Evolutionary conservation across 2,888 invertebrate species (phyloP).

Genomic region (Polydrusus tereticollis): DNA sequence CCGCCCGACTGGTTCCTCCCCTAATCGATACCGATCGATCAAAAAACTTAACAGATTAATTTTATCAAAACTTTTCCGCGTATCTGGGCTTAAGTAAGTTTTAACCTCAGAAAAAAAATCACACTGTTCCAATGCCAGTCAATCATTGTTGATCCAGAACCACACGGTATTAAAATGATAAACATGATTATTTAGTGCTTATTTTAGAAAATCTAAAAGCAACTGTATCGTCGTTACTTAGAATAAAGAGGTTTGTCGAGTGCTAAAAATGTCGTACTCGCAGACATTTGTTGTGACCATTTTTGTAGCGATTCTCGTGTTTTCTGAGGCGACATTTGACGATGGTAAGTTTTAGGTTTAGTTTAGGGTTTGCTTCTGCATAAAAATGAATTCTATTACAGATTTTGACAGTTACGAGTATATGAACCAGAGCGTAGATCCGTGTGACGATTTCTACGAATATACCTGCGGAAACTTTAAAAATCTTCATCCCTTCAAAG

Average conservation of each 20-base stretch:
- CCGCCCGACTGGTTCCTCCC: not conserved
- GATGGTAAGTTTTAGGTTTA: not conserved
- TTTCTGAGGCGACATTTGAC: not conserved
- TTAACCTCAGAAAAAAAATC: constrained; percentile 11
- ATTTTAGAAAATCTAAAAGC: not conserved
- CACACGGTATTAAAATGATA: constrained; percentile 2
- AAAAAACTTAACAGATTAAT: constrained; percentile 11
- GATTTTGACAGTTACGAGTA: constrained; percentile 60
- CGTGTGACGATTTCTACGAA: constrained; percentile 68
- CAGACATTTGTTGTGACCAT: no score
- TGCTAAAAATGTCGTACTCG: no score
- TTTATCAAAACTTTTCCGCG: constrained; percentile 11
- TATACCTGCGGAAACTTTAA: constrained; percentile 68
- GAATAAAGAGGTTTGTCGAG: no score
- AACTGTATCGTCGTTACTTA: not conserved
- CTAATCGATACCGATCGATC: constrained; percentile 8
- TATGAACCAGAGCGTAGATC: constrained; percentile 63
- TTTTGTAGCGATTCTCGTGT: not conserved
- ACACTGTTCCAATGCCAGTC: constrained; percentile 4
- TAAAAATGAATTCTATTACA: no score
- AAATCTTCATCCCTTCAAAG: constrained; percentile 63
- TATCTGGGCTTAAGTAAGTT: not conserved
- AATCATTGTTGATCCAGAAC: constrained; percentile 13
- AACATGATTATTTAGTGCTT: not conserved
- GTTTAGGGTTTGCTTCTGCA: no score